Base-by-base conservation (phyloP, 2,888 invertebrate genomes). In the Synergus umbraculus region DNA sequence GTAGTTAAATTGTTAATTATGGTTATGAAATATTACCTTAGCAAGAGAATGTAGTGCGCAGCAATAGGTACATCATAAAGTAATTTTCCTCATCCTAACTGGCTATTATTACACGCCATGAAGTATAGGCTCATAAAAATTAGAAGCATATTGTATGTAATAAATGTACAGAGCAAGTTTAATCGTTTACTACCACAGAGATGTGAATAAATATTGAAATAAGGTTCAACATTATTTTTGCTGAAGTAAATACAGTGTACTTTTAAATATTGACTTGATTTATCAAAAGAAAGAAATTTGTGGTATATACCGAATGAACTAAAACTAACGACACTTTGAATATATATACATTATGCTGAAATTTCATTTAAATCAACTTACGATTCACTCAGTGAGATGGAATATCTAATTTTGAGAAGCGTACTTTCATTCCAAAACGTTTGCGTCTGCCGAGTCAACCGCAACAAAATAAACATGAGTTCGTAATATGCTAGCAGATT, bases 381-480 rank as follows among this genome's bases (percentile, higher is more conserved):
- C 49, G 49, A 29, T 54, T 73, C 37, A 54, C 29, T 49, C 69
- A 49, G 29, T 46, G 69, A 54, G 15, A 37, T 73, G 49, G 69
- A 73, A 73, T 73, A 73, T 73, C 46, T 73, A 73, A 73, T 73
- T 73, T 73, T 73, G 29, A 73, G 54, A n/a, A 73, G 37, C 69
- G 29, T 73, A 73, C 69, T 73, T 73, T 73, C 69, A 73, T 49
- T 73, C 69, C 49, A 73, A 73, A 73, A 73, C 15, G 69, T 22
- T 49, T 49, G 37, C 49, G 15, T 54, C n/a, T 73, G 29, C 49
- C 54, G 54, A 73, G 69, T 73, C 69, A 73, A 73, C 69, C 49
- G 69, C 29, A 73, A 29, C 69, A 73, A 73, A 73, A 73, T 73
- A 73, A 73, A 73, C 69, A 73, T 73, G 69, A 73, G 46, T 73